Conservation (phyloP, 2,797 vertebrate species). For the Cirrhinus mrigala region DNA sequence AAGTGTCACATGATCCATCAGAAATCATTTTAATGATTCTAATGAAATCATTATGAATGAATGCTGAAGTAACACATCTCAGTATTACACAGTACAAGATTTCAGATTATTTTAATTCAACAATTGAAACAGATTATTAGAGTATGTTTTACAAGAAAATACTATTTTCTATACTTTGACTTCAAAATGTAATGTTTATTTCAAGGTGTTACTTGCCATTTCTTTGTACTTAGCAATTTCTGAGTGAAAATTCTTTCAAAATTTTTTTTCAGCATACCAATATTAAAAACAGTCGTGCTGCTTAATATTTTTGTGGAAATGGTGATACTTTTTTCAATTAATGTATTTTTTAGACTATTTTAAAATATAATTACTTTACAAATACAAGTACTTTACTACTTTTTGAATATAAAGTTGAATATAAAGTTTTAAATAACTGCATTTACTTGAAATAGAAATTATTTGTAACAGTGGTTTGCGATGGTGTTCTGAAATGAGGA, state of each 20-base stretch:
- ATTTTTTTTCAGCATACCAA: no score
- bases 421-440: background rate
- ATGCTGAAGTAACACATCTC: no score
- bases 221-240: background rate
- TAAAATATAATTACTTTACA: no score
- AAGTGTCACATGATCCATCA: background rate
- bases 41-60: no score
- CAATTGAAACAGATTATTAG: no score
- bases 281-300: background rate
- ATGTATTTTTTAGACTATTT: background rate
- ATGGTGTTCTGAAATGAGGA: no score
- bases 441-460: background rate
- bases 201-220: background rate
- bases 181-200: background rate
- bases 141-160: background rate
- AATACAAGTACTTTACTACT: no score
- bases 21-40: background rate
- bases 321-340: background rate
- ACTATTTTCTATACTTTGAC: no score
- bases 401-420: no score
- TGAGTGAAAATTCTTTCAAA: background rate
- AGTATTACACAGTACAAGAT: no score
- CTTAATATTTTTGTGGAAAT: background rate
- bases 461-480: background rate
- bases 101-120: no score